Evolutionary conservation across 1,140 invertebrate species (phyloP), one percentile per base, ranked within the genome.

Genomic region (Drosophila arawakana): DNA sequence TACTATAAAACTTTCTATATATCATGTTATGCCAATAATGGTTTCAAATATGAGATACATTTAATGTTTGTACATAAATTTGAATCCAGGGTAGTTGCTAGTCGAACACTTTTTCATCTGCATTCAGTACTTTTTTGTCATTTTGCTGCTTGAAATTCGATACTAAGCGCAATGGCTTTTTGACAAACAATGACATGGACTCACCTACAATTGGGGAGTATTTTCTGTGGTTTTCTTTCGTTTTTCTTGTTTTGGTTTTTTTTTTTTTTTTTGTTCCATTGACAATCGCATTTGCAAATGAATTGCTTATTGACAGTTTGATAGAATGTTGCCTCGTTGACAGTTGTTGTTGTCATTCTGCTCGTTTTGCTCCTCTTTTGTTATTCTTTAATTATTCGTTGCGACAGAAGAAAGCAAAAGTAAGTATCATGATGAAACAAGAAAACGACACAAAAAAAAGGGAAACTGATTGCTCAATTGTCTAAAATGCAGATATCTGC

Each of bases 271-370:
- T 15, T 62, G 44, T 68, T 74, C 55, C 55, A 75, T 66, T 65
- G 76, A 73, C 55, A 66, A 74, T 74, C 66, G 74, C 84, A 84
- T 89, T 89, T 89, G 84, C 84, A 89, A 89, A 89, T 89, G 84
- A 89, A 89, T 84, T 83, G 84, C 84, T 89, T 89, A 89, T 89
- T 89, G 84, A 89, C 84, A 89, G 84, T 84, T 89, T 89, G 84
- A 89, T 89, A 82, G 80, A 84, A 84, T 73, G 84, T 81, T 81
- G 70, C 34, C 70, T 70, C 59, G 73, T 71, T 80, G 78, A 65
- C 77, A 72, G 67, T 71, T 80, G 71, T 73, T 76, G 60, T 55
- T 54, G 39, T 7, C 43, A 21, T 7, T 52, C 52, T 18, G 8
- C 11, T 46, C 37, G 9, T 7, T 47, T 44, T 7, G 50, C 8